Conservation (phyloP, 92 coral and sea anemone species). For the Palythoa heliodiscus region DNA sequence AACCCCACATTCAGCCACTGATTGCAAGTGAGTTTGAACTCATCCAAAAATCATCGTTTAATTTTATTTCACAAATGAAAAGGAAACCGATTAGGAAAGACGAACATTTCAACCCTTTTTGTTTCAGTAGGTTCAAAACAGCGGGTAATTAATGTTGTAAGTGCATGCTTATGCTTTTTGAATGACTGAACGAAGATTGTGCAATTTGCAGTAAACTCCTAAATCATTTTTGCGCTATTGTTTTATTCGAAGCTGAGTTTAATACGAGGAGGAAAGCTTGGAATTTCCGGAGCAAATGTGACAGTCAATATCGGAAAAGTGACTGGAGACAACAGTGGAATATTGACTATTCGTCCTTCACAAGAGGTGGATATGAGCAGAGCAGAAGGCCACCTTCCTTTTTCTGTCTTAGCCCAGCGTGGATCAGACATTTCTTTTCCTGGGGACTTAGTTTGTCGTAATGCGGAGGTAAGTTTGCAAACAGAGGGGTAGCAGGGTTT, state of each 20-base stretch:
- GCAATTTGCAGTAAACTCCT: no score
- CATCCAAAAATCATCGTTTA: no score
- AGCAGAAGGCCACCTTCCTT: slow-evolving; percentile 60
- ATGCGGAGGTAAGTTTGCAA: slow-evolving; percentile 42
- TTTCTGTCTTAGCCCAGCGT: slow-evolving; percentile 57
- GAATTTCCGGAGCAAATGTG: slow-evolving; percentile 51
- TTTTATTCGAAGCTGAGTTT: slow-evolving; percentile 44
- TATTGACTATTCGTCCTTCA: slow-evolving; percentile 55
- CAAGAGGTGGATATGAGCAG: slow-evolving; percentile 57
- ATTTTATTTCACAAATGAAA: no score
- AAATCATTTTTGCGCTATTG: background rate
- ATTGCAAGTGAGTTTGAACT: no score
- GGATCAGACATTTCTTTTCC: slow-evolving; percentile 56
- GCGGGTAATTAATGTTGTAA: no score
- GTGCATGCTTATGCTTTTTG: no score
- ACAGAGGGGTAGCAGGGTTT: background rate
- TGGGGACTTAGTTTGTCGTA: slow-evolving; percentile 55
- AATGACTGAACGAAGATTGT: no score
- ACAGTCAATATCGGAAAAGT: slow-evolving; percentile 53
- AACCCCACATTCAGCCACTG: no score
- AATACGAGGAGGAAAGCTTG: slow-evolving; percentile 59
- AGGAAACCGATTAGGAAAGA: no score
- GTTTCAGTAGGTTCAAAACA: no score
- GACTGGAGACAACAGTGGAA: slow-evolving; percentile 66
- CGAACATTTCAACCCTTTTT: no score